phyloP scores from a whole-genome alignment of 2,888 invertebrate species.

The Platycheirus rosarum region DNA sequence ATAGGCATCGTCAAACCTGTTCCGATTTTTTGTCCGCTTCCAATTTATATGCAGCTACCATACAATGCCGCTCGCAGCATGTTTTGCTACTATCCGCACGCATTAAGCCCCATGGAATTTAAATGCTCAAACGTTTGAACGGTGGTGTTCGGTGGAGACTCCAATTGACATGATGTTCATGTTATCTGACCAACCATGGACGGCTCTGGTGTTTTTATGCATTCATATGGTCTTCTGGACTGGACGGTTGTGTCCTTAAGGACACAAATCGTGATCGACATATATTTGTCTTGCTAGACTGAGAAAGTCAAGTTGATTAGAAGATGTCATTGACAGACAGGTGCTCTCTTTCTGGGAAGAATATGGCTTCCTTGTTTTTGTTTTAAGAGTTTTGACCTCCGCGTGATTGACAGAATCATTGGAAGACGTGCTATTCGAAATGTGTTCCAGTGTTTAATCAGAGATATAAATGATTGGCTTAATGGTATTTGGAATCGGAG shows the following conservation, averaged over 20 bases:
- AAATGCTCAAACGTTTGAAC: conserved; percentile 53
- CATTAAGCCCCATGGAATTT: conserved; percentile 57
- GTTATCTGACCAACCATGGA: conserved; percentile 28
- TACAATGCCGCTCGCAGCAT: conserved; percentile 25
- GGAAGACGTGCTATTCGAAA: conserved; percentile 23
- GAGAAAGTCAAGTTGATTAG: conserved; percentile 16
- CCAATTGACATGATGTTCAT: conserved; percentile 47
- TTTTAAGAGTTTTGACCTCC: conserved; percentile 4
- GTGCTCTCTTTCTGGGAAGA: background rate
- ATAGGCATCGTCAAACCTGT: conserved; percentile 42
- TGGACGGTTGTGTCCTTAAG: conserved; percentile 44
- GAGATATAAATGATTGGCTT: background rate
- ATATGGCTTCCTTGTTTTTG: conserved; percentile 1
- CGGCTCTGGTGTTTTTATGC: conserved; percentile 2
- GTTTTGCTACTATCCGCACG: conserved; percentile 14
- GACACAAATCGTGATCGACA: conserved; percentile 6
- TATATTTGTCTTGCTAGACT: conserved; percentile 12
- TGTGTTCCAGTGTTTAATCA: conserved; percentile 21
- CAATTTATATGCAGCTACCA: conserved; percentile 27
- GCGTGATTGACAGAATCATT: conserved; percentile 30
- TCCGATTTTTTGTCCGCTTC: conserved; percentile 5
- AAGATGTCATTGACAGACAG: conserved; percentile 34
- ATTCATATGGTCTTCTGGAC: background rate
- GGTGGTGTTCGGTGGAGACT: conserved; percentile 23
- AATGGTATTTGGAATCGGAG: background rate